Evolutionary conservation across 2,888 invertebrate genomes (phyloP).

Genomic region (Cecidostiba fungosa): DNA sequence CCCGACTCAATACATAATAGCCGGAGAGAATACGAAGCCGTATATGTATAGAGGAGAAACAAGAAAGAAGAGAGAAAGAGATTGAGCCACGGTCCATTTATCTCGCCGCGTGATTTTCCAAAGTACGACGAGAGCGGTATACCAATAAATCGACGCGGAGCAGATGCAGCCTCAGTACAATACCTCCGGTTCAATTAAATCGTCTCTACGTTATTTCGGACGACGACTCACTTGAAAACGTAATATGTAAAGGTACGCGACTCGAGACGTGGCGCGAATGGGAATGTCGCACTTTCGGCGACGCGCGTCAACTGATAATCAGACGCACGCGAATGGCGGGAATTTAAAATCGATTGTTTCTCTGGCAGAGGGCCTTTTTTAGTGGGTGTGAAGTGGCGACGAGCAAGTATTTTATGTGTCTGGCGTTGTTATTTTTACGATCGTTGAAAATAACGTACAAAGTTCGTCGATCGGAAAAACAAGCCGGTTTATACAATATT

Average conservation of each 20-base stretch:
- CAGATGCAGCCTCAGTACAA: conserved; percentile 48
- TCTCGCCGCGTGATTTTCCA: conserved; percentile 62
- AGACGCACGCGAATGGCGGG: not conserved
- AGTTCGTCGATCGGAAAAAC: not conserved
- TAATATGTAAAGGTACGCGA: too few relatives aligned
- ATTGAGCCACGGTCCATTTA: conserved; percentile 56
- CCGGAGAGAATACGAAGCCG: conserved; percentile 7
- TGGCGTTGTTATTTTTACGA: not conserved
- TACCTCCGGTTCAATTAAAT: conserved; percentile 35
- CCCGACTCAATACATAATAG: conserved; percentile 6
- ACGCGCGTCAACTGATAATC: conserved; percentile 37
- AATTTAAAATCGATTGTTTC: not conserved
- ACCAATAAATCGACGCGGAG: conserved; percentile 47
- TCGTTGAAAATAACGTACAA: not conserved
- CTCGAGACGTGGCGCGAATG: conserved; percentile 27
- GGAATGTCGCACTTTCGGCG: conserved; percentile 20
- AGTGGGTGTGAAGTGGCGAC: not conserved
- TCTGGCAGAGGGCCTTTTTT: not conserved
- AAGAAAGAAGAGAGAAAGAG: not conserved
- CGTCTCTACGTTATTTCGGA: conserved; percentile 1
- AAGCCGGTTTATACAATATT: not conserved
- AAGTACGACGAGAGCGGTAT: conserved; percentile 34
- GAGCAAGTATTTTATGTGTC: not conserved
- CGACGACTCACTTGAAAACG: not conserved
- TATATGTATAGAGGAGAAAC: not conserved